Evolutionary conservation across 2,113 vertebrate genomes (phyloP).

Genomic region (Chamaetylas fuelleborni): DNA sequence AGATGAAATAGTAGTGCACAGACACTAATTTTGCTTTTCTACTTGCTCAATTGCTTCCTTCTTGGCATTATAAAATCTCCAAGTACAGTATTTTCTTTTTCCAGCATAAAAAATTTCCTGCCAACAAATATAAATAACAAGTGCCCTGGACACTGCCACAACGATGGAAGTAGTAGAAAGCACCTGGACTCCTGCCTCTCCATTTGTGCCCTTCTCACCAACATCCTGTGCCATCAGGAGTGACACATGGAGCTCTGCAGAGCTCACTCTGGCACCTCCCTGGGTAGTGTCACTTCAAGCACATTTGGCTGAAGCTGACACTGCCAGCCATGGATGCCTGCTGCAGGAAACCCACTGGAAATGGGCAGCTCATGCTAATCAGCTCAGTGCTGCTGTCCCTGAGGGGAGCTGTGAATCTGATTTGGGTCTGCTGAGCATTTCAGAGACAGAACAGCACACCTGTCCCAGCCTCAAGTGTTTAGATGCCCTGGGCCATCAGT

Average conservation of each 20-base stretch:
- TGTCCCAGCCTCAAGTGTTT: neutral
- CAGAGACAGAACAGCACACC: neutral
- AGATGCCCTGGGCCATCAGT: neutral
- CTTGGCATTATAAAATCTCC: neutral
- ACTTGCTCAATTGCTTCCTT: neutral
- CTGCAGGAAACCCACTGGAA: neutral
- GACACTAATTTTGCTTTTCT: neutral
- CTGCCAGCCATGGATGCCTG: neutral
- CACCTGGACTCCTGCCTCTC: neutral
- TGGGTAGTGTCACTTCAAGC: neutral
- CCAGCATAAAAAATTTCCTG: neutral
- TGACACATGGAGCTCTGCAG: neutral
- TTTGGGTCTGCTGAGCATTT: neutral
- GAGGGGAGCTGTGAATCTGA: neutral
- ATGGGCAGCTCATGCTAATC: neutral
- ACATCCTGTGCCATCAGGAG: neutral
- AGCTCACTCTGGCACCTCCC: neutral
- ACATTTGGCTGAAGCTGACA: neutral
- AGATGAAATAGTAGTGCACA: neutral
- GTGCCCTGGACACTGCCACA: neutral
- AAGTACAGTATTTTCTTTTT: neutral
- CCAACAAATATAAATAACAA: neutral
- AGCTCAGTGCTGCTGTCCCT: neutral
- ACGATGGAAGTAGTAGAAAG: neutral
- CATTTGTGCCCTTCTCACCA: neutral